A percentile compares a stretch with the other conserved stretches of the same genome.
phyloP scores from a whole-genome alignment of 2,113 vertebrate species.

The Cyanistes caeruleus region DNA sequence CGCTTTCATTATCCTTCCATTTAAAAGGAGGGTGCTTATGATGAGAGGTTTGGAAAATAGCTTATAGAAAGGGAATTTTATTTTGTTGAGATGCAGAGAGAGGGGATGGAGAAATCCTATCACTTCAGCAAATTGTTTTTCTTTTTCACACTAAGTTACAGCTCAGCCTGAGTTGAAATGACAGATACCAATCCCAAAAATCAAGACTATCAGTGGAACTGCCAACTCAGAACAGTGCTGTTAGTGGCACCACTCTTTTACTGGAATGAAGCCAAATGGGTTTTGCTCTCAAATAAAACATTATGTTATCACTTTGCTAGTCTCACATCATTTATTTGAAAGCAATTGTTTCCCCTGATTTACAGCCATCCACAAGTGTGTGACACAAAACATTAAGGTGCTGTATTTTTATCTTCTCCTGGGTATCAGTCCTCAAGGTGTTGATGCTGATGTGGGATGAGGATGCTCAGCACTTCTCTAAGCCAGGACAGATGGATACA shows the following conservation, averaged over 20 bases:
- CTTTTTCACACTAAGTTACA: not conserved
- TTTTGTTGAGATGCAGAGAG: not conserved
- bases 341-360: not conserved
- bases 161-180: not conserved
- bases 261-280: not conserved
- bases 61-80: not conserved
- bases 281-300: not conserved
- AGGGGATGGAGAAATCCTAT: not conserved
- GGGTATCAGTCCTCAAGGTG: not conserved
- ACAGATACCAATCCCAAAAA: not conserved
- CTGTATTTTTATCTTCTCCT: not conserved
- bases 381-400: rapidly evolving
- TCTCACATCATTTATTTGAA: not conserved
- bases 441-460: not conserved
- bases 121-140: not conserved
- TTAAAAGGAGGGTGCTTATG: not conserved
- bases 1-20: not conserved
- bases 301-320: not conserved
- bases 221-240: not conserved
- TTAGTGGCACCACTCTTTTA: not conserved
- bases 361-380: not conserved
- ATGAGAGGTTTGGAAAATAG: not conserved
- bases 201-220: not conserved
- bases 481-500: not conserved
- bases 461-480: not conserved